These are phyloP conservation scores for Carabus problematicus DNA, from an alignment of 2,888 invertebrate species.

Conservation along the genomic window DNA sequence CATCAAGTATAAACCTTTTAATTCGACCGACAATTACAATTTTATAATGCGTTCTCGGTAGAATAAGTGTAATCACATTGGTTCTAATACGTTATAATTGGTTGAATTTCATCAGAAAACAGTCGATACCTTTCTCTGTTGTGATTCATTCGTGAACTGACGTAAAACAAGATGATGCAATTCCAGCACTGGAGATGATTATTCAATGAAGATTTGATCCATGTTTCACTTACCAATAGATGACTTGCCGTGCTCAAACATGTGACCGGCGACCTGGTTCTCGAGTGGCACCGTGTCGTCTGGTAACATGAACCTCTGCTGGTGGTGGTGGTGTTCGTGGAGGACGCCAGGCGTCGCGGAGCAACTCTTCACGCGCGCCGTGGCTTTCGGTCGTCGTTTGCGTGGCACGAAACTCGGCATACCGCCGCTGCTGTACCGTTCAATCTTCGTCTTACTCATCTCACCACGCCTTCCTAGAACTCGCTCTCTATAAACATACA, in stretches of 20 bases:
- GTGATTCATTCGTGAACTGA: too few relatives aligned
- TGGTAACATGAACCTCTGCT: constrained; percentile 50
- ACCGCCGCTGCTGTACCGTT: constrained; percentile 14
- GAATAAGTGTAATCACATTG: too few relatives aligned
- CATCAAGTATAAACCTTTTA: too few relatives aligned
- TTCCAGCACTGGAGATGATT: too few relatives aligned
- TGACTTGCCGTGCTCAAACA: constrained; percentile 60
- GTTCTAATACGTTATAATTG: too few relatives aligned
- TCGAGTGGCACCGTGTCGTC: constrained; percentile 59
- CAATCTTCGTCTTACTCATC: constrained; percentile 40
- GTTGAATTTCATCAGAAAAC: too few relatives aligned
- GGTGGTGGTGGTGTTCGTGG: constrained; percentile 19
- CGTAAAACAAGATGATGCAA: too few relatives aligned
- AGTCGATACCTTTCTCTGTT: too few relatives aligned
- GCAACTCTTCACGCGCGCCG: neutral
- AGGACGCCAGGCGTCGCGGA: constrained; percentile 16
- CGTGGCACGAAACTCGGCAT: constrained; percentile 14
- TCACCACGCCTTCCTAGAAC: neutral
- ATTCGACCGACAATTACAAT: too few relatives aligned
- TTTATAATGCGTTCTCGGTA: too few relatives aligned
- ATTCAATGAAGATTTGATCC: too few relatives aligned
- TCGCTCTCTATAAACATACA: neutral
- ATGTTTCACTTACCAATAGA: constrained; percentile 62
- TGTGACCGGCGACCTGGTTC: constrained; percentile 74
- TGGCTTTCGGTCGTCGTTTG: constrained; percentile 2